A percentile compares a stretch with the other conserved stretches of the same genome.
These are phyloP conservation scores for Petrocephalus schoutedeni DNA, from an alignment of 2,797 vertebrate species.

Conservation along the genomic window DNA sequence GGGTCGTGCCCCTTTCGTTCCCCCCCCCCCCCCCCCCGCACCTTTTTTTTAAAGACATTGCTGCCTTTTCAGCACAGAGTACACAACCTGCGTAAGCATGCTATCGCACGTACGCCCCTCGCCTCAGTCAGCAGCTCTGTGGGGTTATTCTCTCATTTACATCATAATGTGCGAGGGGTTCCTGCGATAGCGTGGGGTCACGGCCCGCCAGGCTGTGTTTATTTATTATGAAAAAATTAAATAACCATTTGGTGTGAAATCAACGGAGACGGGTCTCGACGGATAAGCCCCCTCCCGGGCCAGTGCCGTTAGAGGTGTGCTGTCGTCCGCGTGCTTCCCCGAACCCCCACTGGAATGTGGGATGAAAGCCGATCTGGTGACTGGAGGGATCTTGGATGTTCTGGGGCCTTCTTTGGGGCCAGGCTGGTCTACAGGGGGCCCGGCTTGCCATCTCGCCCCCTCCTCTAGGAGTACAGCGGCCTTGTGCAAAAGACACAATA, in stretches of 20 bases:
- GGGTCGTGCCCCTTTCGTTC: slow-evolving; percentile 42
- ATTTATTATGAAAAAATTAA: not conserved
- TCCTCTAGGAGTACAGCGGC: not conserved
- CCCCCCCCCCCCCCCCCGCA: slow-evolving; percentile 34
- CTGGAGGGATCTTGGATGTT: not conserved
- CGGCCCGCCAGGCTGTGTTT: slow-evolving; percentile 10
- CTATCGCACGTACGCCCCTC: slow-evolving; percentile 33
- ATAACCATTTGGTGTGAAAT: not conserved
- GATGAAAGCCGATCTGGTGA: not conserved
- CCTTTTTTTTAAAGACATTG: slow-evolving; percentile 44
- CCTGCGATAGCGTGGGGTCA: slow-evolving; percentile 40
- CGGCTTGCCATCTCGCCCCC: not conserved
- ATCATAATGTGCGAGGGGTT: slow-evolving; percentile 60
- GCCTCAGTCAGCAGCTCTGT: slow-evolving; percentile 39
- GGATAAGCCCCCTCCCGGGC: not conserved
- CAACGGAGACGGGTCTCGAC: not conserved
- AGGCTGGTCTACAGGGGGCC: not conserved
- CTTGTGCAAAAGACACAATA: not conserved
- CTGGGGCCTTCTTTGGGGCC: not conserved
- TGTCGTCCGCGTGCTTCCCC: not conserved
- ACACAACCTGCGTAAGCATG: slow-evolving; percentile 36
- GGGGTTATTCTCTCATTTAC: slow-evolving; percentile 73
- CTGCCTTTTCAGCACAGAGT: slow-evolving; percentile 43
- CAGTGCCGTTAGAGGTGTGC: not conserved
- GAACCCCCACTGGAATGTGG: not conserved